Percentiles rank a stretch among this genome's conserved stretches.
Conservation (phyloP, 1,140 invertebrate species). For the Acromyrmex charruanus region DNA sequence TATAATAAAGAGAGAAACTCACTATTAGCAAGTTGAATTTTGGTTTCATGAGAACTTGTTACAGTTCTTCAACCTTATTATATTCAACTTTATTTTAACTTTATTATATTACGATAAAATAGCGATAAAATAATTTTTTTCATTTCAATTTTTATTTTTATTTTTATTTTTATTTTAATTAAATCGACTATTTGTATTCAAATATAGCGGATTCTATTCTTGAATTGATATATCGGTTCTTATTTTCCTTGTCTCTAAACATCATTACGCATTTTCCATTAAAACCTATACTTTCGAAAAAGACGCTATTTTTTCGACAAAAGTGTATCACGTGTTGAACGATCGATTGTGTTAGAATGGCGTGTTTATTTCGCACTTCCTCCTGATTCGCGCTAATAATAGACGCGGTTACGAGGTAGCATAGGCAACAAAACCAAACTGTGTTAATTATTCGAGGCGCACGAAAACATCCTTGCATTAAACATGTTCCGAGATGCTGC, state of each 20-base stretch:
- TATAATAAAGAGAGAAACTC: background rate
- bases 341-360: constrained; percentile 37
- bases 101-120: background rate
- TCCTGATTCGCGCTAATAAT: constrained; percentile 53
- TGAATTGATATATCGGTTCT: background rate
- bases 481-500: constrained; percentile 54
- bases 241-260: background rate
- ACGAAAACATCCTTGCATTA: constrained; percentile 61
- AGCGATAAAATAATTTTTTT: background rate
- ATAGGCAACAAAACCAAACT: constrained; percentile 59
- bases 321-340: background rate
- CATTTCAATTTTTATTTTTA: constrained; percentile 17
- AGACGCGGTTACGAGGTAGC: constrained; percentile 53
- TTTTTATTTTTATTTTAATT: constrained; percentile 27
- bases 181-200: background rate
- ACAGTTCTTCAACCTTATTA: background rate
- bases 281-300: background rate
- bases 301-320: constrained; percentile 4
- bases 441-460: constrained; percentile 60
- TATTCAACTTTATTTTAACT: background rate
- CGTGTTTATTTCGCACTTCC: constrained; percentile 47
- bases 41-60: background rate
- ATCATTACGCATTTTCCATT: background rate
- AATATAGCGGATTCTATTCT: background rate
- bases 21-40: constrained; percentile 16